These are phyloP conservation scores for Myotis planiceps DNA, from an alignment of 2,797 vertebrate species.

Conservation along the genomic window DNA sequence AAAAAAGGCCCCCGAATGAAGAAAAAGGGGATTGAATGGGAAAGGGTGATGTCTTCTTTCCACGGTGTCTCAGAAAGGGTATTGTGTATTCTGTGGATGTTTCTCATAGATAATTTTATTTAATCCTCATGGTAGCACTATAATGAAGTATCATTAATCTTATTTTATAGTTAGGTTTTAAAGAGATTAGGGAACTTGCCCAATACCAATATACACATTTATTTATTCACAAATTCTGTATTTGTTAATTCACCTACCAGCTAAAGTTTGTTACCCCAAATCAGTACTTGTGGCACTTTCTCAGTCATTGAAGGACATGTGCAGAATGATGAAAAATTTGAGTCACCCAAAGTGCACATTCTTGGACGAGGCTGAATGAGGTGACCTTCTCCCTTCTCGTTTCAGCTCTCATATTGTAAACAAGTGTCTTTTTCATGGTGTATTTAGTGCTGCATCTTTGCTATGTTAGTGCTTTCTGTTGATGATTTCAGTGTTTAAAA, in stretches of 20 bases:
- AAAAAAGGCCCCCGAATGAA: not conserved
- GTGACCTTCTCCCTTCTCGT: not conserved
- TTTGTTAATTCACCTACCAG: not conserved
- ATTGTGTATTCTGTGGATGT: accelerated
- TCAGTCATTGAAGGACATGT: not conserved
- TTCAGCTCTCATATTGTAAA: not conserved
- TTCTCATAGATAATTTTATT: not conserved
- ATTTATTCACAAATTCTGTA: not conserved
- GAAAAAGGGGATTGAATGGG: not conserved
- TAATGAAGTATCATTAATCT: not conserved
- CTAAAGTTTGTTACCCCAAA: not conserved
- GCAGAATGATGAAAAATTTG: not conserved
- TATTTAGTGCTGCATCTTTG: not conserved
- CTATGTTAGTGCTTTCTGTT: not conserved
- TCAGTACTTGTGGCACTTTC: not conserved
- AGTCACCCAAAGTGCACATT: not conserved
- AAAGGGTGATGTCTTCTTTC: not conserved
- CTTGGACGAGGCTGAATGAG: not conserved
- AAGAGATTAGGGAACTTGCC: not conserved
- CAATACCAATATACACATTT: not conserved
- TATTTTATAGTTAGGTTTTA: not conserved
- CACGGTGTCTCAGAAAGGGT: not conserved
- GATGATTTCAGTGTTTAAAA: not conserved
- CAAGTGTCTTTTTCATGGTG: not conserved
- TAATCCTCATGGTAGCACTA: not conserved